These are phyloP conservation scores for Spodoptera litura DNA, from an alignment of 1,140 invertebrate genomes.

Conservation along the genomic window DNA sequence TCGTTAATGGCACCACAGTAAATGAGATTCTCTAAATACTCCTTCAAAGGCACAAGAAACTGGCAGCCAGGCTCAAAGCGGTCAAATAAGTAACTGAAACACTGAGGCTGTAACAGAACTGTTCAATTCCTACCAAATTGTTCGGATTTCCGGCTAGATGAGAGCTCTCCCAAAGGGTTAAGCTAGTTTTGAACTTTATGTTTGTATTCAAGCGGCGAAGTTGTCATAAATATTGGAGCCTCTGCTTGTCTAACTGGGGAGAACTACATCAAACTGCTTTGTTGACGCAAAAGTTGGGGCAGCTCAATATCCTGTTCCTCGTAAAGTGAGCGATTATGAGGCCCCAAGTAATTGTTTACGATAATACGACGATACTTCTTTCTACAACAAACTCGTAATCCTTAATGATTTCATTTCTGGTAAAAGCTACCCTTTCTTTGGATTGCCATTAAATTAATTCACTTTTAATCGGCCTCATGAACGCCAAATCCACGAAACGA, in stretches of 20 bases:
- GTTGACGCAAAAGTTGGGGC: constrained; percentile 67
- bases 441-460: not conserved
- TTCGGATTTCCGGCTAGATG: constrained; percentile 63
- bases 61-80: not conserved
- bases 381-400: constrained; percentile 19
- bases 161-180: constrained; percentile 66
- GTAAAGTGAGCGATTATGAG: constrained; percentile 58
- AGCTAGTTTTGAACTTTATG: constrained; percentile 69
- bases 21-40: not conserved
- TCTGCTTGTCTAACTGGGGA: constrained; percentile 65
- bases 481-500: not conserved
- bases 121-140: constrained; percentile 63
- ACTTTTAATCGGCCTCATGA: not conserved
- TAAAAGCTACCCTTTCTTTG: not conserved
- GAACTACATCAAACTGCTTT: constrained; percentile 70
- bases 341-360: constrained; percentile 53
- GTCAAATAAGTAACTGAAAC: constrained; percentile 47
- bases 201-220: constrained; percentile 65
- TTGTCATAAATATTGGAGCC: constrained; percentile 71
- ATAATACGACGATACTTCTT: constrained; percentile 43
- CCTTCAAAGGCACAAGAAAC: not conserved
- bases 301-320: constrained; percentile 61
- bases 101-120: constrained; percentile 54
- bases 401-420: constrained; percentile 34
- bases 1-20: too few species aligned